phyloP scores from a whole-genome alignment of 2,888 invertebrate genomes.

The Drosophila greeni region DNA sequence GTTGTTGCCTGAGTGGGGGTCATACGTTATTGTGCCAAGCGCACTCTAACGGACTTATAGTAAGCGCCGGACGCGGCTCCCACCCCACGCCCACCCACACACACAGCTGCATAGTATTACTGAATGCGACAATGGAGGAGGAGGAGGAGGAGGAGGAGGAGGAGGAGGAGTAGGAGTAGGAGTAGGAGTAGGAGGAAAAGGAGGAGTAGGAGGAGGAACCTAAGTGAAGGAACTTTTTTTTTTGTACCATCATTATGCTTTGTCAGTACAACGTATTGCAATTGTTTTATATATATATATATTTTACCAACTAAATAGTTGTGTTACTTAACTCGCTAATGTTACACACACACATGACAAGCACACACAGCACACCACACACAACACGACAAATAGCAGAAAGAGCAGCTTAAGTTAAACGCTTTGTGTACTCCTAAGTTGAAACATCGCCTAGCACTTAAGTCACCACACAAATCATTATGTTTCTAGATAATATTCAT shows the following conservation, averaged over 20 bases:
- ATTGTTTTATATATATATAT: constrained; percentile 21
- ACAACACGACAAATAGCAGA: neutral
- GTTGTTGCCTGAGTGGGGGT: constrained; percentile 78
- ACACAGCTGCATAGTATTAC: constrained; percentile 44
- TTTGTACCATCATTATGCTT: constrained; percentile 24
- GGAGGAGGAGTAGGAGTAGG: too few relatives aligned
- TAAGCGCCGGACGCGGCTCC: constrained; percentile 50
- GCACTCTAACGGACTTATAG: constrained; percentile 74
- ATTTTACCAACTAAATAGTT: constrained; percentile 27
- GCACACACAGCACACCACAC: constrained; percentile 10
- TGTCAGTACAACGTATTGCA: constrained; percentile 33
- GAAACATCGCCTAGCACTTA: constrained; percentile 18
- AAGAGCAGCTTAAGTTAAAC: constrained; percentile 27
- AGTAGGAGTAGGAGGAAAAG: neutral
- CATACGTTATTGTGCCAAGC: constrained; percentile 76
- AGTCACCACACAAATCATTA: constrained; percentile 22
- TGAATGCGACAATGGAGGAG: constrained; percentile 18
- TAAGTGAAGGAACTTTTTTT: constrained; percentile 22
- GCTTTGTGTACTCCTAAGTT: constrained; percentile 17
- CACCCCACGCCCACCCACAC: constrained; percentile 13
- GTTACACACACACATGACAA: constrained; percentile 21
- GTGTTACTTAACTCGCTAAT: constrained; percentile 38
- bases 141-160: neutral
- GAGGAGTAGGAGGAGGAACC: constrained; percentile 16
- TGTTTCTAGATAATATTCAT: constrained; percentile 33